phyloP scores from a whole-genome alignment of 2,113 vertebrate species.

The Serilophus lunatus region DNA sequence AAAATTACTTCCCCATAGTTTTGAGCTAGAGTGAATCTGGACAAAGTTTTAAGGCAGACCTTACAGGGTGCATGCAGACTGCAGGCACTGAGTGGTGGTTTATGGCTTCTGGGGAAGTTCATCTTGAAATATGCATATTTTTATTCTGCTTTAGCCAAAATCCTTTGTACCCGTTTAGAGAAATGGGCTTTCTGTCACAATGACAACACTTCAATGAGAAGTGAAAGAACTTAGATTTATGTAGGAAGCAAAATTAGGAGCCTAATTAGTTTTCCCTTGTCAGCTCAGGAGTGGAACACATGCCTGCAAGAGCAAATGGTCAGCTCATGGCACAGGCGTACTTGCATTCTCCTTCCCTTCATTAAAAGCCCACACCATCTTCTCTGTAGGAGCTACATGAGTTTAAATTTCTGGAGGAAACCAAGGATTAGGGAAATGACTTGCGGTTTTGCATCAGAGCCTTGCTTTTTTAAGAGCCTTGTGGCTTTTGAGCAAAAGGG shows the following conservation, averaged over 20 bases:
- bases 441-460: neutral
- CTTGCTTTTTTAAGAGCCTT: neutral
- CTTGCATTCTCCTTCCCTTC: neutral
- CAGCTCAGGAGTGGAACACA: neutral
- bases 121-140: neutral
- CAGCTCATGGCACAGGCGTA: fast-evolving
- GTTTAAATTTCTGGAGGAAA: neutral
- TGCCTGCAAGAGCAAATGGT: neutral
- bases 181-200: neutral
- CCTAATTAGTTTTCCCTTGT: neutral
- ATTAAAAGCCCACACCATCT: neutral
- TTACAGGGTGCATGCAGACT: neutral
- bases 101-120: neutral
- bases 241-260: neutral
- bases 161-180: neutral
- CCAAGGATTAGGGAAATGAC: neutral
- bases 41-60: neutral
- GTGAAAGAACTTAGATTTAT: neutral
- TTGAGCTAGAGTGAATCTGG: neutral
- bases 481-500: neutral
- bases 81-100: neutral
- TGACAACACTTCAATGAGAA: neutral
- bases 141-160: neutral
- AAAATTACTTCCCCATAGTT: neutral
- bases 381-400: neutral